phyloP scores from a whole-genome alignment of 2,888 invertebrate genomes.

The Eupsilia transversa region DNA sequence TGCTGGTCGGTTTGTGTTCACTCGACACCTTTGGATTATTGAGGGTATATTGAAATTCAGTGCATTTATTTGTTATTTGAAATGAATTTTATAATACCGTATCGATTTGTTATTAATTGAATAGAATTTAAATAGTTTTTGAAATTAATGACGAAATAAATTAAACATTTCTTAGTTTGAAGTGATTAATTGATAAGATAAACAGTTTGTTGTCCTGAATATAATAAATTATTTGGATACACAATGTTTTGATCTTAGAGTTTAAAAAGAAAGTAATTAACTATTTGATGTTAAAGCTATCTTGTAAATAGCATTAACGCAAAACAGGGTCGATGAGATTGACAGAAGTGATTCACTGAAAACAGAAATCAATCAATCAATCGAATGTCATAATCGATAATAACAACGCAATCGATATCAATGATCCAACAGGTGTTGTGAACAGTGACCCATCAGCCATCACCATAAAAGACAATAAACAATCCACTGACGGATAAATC shows the following conservation, averaged over 20 bases:
- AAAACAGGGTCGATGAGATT: conserved; percentile 31
- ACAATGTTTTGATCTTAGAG: conserved; percentile 14
- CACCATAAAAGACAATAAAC: conserved; percentile 89
- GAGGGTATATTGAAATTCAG: conserved; percentile 59
- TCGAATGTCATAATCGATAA: conserved; percentile 58
- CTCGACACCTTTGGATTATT: conserved; percentile 66
- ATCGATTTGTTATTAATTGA: conserved; percentile 49
- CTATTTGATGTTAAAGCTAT: conserved; percentile 7
- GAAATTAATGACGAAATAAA: conserved; percentile 14
- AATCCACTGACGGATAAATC: conserved; percentile 86
- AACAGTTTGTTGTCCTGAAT: conserved; percentile 49
- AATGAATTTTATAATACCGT: conserved; percentile 48
- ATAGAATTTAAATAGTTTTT: conserved; percentile 15
- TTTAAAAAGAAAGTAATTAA: conserved; percentile 24
- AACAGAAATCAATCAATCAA: conserved; percentile 52
- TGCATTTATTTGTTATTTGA: conserved; percentile 55
- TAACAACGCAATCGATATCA: conserved; percentile 60
- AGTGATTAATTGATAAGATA: conserved; percentile 25
- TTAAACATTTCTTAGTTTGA: conserved; percentile 18
- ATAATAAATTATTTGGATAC: conserved; percentile 35
- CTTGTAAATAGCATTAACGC: conserved; percentile 9
- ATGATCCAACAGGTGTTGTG: conserved; percentile 73
- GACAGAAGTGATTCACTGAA: conserved; percentile 31
- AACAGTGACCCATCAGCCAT: conserved; percentile 83
- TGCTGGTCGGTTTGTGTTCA: conserved; percentile 80